Conservation (phyloP, 2,113 vertebrate species). For the Tautogolabrus adspersus region DNA sequence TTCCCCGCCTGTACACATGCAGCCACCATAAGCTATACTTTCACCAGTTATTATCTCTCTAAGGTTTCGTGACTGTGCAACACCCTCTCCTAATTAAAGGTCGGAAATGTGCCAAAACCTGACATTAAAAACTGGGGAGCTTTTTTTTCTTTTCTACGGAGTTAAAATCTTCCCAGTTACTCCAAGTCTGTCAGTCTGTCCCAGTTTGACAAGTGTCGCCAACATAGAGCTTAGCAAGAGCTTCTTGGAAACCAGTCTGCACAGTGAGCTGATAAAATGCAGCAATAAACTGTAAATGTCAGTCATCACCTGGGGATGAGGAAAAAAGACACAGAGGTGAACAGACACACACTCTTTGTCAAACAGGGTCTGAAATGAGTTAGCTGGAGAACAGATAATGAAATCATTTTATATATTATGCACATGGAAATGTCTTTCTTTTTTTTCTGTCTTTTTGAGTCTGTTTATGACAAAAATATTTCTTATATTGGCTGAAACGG, state of each 20-base stretch:
- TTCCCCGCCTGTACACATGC: slow-evolving; percentile 72
- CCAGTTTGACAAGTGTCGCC: slow-evolving; percentile 50
- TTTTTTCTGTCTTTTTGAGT: no score
- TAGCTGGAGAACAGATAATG: no score
- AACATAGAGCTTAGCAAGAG: slow-evolving; percentile 37
- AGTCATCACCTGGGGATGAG: slow-evolving; percentile 50
- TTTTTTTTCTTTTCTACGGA: slow-evolving; percentile 43
- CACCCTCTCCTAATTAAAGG: slow-evolving; percentile 85
- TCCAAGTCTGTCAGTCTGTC: slow-evolving; percentile 47
- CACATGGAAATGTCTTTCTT: no score
- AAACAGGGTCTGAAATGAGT: slow-evolving; percentile 6
- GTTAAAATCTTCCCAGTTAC: slow-evolving; percentile 46
- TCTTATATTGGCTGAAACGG: no score
- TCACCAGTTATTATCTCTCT: slow-evolving; percentile 78
- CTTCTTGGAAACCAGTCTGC: slow-evolving; percentile 38
- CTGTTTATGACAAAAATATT: no score
- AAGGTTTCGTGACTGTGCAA: slow-evolving; percentile 77
- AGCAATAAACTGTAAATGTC: slow-evolving; percentile 55
- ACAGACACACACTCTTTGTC: slow-evolving; percentile 20
- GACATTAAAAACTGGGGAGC: slow-evolving; percentile 75
- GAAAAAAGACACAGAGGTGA: slow-evolving; percentile 13
- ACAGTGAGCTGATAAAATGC: slow-evolving; percentile 43
- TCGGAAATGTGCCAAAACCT: slow-evolving; percentile 80
- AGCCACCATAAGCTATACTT: slow-evolving; percentile 80
- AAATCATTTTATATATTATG: no score